These are phyloP conservation scores for Phacellophora camtschatica DNA, from an alignment of 30 jellyfish, hydroid and myxozoan species.

Conservation along the genomic window DNA sequence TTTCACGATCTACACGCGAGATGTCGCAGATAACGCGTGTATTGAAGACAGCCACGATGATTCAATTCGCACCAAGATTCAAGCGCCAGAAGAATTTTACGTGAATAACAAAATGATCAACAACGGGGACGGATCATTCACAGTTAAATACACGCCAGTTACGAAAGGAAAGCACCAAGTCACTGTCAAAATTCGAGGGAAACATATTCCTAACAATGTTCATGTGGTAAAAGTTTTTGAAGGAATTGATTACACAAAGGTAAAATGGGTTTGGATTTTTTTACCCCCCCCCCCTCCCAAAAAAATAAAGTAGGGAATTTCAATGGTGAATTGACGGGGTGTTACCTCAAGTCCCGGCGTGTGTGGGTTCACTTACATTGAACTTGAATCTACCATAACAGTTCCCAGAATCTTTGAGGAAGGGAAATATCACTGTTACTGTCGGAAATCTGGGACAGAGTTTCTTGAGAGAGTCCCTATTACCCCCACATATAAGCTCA, in stretches of 20 bases:
- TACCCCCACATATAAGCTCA: too few species aligned
- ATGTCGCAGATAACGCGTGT: slow-evolving; percentile 73
- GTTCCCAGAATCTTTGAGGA: too few species aligned
- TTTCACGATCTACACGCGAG: slow-evolving; percentile 77
- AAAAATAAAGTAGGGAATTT: too few species aligned
- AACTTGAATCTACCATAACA: too few species aligned
- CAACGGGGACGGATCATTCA: slow-evolving; percentile 75
- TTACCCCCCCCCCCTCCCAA: background rate
- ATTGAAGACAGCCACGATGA: slow-evolving; percentile 73
- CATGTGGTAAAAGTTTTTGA: slow-evolving; percentile 76
- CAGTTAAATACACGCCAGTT: slow-evolving; percentile 87
- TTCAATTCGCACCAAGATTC: slow-evolving; percentile 81
- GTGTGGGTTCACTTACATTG: too few species aligned
- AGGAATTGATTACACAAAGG: slow-evolving; percentile 92
- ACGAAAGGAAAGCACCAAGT: slow-evolving; percentile 86
- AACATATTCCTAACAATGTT: slow-evolving; percentile 70
- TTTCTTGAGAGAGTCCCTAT: too few species aligned
- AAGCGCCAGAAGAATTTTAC: slow-evolving; percentile 97
- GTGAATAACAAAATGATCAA: slow-evolving; percentile 72
- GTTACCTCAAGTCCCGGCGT: too few species aligned
- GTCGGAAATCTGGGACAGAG: too few species aligned
- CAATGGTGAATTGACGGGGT: too few species aligned
- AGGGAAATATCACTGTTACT: too few species aligned
- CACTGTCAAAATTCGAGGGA: slow-evolving; percentile 85
- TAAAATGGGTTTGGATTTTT: background rate